These are phyloP conservation scores for Planiliza haematocheilus DNA, from an alignment of 2,113 vertebrate genomes.

Conservation along the genomic window DNA sequence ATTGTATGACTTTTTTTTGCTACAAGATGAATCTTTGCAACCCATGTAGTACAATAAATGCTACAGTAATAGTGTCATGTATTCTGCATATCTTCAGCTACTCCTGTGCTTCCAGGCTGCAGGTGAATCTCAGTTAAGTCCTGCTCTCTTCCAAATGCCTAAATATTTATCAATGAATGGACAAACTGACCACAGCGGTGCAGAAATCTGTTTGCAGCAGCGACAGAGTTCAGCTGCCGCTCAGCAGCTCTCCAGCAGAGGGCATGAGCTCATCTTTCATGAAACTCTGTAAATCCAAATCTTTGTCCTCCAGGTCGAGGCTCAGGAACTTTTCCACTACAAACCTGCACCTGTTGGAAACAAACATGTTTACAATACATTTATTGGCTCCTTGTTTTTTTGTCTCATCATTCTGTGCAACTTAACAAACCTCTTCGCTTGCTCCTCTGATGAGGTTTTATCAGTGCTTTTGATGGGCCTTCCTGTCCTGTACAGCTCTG, in stretches of 20 bases:
- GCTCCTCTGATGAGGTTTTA: slow-evolving; percentile 68
- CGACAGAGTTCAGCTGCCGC: slow-evolving; percentile 32
- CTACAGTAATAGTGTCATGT: not conserved
- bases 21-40: slow-evolving; percentile 10
- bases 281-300: slow-evolving; percentile 86
- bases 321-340: slow-evolving; percentile 91
- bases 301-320: slow-evolving; percentile 90
- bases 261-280: slow-evolving; percentile 88
- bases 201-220: not conserved
- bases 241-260: slow-evolving; percentile 80
- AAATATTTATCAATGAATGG: slow-evolving; percentile 7
- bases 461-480: slow-evolving; percentile 83
- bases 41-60: not conserved
- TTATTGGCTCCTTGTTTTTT: not conserved
- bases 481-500: slow-evolving; percentile 88
- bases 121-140: not conserved
- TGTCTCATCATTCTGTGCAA: slow-evolving; percentile 1
- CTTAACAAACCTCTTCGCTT: slow-evolving; percentile 71
- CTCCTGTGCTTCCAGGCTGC: not conserved
- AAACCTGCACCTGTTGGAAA: slow-evolving; percentile 82
- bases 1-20: slow-evolving; percentile 1
- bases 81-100: not conserved
- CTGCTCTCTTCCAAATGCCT: not conserved
- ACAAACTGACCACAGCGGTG: slow-evolving; percentile 28
- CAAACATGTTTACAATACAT: not conserved